Conservation (phyloP, 1,140 invertebrate species). For the Trachymyrmex cornetzi region DNA sequence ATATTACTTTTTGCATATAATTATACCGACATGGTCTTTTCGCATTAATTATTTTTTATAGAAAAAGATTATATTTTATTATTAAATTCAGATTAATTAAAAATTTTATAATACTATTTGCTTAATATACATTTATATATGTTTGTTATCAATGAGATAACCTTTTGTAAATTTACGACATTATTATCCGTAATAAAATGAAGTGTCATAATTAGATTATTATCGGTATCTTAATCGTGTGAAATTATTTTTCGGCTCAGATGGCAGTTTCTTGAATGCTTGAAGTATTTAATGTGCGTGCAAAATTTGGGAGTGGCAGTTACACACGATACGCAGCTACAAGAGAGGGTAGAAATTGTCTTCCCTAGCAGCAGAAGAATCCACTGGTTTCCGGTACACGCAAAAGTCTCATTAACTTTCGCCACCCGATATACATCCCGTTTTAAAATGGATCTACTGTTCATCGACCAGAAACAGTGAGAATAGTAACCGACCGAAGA, state of each 20-base stretch:
- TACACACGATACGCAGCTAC: constrained; percentile 43
- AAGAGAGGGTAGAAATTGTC: constrained; percentile 63
- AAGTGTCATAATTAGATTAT: constrained; percentile 49
- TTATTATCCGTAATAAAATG: constrained; percentile 11
- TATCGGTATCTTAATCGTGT: constrained; percentile 50
- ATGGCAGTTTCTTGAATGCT: constrained; percentile 67
- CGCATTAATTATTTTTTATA: neutral
- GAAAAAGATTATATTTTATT: neutral
- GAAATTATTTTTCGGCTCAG: constrained; percentile 50
- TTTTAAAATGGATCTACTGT: constrained; percentile 69
- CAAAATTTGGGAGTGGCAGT: constrained; percentile 76
- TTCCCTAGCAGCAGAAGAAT: constrained; percentile 66
- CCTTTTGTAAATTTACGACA: neutral
- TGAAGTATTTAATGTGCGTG: constrained; percentile 74
- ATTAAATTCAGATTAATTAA: neutral
- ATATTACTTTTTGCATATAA: neutral
- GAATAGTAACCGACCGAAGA: neutral
- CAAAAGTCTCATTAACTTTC: constrained; percentile 81
- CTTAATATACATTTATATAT: neutral
- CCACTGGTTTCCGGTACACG: constrained; percentile 78
- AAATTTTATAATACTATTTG: neutral
- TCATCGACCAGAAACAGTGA: constrained; percentile 39
- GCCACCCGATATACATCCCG: constrained; percentile 65
- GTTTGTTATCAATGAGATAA: neutral
- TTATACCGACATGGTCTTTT: neutral